Evolutionary conservation across 2,888 invertebrate genomes (phyloP).

Genomic region (Caprella mutica): DNA sequence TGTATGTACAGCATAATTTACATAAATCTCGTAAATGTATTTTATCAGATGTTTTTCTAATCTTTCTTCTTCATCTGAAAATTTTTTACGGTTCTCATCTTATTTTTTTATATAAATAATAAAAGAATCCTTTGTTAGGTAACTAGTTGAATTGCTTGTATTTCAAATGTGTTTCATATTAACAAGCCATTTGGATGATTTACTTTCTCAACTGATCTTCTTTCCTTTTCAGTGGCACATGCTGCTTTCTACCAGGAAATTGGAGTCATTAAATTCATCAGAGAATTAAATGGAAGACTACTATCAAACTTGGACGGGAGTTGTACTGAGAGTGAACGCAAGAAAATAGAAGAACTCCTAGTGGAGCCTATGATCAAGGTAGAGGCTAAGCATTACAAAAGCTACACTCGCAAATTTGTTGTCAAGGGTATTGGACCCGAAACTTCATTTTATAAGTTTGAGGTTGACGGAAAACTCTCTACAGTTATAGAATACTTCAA

Average conservation of each 20-base stretch:
- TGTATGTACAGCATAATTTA: no score
- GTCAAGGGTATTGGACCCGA: not conserved
- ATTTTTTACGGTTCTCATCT: no score
- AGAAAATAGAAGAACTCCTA: not conserved
- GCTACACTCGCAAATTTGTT: not conserved
- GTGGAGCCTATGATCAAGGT: not conserved
- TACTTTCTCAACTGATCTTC: no score
- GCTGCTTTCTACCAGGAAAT: conserved; percentile 25
- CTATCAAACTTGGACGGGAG: not conserved
- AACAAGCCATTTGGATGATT: no score
- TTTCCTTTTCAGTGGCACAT: conserved; percentile 20
- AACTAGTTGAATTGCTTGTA: not conserved
- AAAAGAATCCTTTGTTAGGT: no score
- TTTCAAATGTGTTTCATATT: not conserved
- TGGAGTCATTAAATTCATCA: conserved; percentile 21
- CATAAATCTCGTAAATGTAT: no score
- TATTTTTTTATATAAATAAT: no score
- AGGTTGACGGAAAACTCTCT: not conserved
- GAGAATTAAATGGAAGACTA: no score
- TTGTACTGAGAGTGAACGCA: not conserved
- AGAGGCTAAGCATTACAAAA: not conserved
- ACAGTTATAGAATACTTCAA: not conserved
- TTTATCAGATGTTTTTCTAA: no score
- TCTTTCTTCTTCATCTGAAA: no score
- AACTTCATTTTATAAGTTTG: not conserved